Conservation (phyloP, 2,888 invertebrate genomes). For the Pycnomerus fuliginosus region DNA sequence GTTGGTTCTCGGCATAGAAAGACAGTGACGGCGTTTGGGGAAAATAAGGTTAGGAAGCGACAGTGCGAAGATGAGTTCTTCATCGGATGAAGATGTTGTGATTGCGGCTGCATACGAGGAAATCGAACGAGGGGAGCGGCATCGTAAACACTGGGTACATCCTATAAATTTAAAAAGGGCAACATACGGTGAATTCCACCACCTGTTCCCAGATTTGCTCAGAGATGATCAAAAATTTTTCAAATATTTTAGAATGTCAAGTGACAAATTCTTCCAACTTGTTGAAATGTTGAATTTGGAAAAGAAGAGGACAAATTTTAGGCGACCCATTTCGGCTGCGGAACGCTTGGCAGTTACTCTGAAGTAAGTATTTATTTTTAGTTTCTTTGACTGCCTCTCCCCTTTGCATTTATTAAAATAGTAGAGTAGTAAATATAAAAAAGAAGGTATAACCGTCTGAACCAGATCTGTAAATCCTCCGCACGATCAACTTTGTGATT, state of each 20-base stretch:
- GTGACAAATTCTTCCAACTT: constrained; percentile 1
- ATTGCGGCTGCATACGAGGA: neutral
- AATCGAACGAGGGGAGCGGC: neutral
- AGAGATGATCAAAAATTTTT: neutral
- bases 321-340: neutral
- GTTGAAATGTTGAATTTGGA: constrained; percentile 3
- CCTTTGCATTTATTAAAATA: no score
- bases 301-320: neutral
- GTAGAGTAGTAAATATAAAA: no score
- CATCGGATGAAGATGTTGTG: neutral
- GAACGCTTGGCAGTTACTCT: constrained; percentile 2
- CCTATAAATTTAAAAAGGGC: neutral
- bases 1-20: no score
- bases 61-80: no score
- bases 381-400: no score
- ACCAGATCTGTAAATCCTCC: no score
- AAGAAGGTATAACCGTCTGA: no score
- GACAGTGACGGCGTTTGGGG: no score
- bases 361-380: constrained; percentile 2
- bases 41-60: no score
- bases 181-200: constrained; percentile 3
- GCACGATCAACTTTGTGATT: no score
- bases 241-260: neutral
- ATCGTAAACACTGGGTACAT: constrained; percentile 2
- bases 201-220: neutral